Percentiles rank a stretch among this genome's conserved stretches.
These are phyloP conservation scores for Cabera pusaria DNA, from an alignment of 2,888 invertebrate genomes.

Conservation along the genomic window DNA sequence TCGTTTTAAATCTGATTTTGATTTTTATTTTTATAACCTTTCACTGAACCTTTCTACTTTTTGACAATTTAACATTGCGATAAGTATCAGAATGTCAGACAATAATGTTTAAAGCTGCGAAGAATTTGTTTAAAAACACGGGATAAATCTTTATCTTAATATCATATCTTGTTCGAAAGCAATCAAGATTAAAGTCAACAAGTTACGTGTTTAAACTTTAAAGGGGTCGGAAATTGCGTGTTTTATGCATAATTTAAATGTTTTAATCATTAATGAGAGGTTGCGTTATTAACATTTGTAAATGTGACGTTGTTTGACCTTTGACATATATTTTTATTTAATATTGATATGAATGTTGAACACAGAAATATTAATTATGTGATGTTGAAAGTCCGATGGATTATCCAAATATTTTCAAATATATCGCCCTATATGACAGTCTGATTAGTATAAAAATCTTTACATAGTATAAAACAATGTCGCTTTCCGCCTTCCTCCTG, in stretches of 20 bases:
- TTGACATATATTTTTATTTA: too few species aligned
- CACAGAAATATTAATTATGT: too few species aligned
- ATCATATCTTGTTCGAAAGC: constrained; percentile 28
- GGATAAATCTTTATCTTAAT: constrained; percentile 28
- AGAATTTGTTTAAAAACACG: too few species aligned
- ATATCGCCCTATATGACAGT: too few species aligned
- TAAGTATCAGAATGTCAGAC: constrained; percentile 33
- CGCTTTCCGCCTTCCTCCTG: too few species aligned
- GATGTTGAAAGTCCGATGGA: too few species aligned
- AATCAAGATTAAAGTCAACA: constrained; percentile 30
- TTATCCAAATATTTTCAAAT: too few species aligned
- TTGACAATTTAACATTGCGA: constrained; percentile 4
- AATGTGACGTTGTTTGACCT: constrained; percentile 5
- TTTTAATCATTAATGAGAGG: constrained; percentile 17
- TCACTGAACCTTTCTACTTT: constrained; percentile 8
- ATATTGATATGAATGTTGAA: too few species aligned
- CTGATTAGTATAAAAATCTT: too few species aligned
- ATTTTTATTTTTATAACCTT: constrained; percentile 4
- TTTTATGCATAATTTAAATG: constrained; percentile 16
- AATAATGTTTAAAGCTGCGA: constrained; percentile 30
- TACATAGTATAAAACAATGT: too few species aligned
- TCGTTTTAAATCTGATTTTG: constrained; percentile 2
- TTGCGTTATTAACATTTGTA: constrained; percentile 10
- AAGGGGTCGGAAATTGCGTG: constrained; percentile 25
- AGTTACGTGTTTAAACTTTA: constrained; percentile 24